Base-by-base conservation (phyloP, 2,797 vertebrate species). In the Poliocrania exsul region DNA sequence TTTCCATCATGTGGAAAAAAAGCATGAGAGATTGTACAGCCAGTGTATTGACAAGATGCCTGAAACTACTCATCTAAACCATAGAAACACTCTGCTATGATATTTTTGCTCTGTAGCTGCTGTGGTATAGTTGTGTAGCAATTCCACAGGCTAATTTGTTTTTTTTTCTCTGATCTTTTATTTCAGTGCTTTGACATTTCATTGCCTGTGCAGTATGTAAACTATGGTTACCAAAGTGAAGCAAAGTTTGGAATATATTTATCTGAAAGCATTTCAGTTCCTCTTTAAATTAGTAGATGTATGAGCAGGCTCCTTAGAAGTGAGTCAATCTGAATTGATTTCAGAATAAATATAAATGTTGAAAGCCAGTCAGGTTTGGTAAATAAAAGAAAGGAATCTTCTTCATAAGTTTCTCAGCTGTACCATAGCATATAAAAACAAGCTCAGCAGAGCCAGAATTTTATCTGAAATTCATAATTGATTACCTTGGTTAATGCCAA, bases 401-500 rank as follows among this genome's bases (percentile, higher is more conserved):
- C 28, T 29, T 91, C 19, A 21, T 12, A 29, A 3, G 4, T 88
- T 92, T 93, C 87, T 92, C 65, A 40, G 71, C 61, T 64, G 16
- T 54, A 54, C 23, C 28, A 16, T 49, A 81, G 49, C 33, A 40
- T 33, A 42, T 13, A 49, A 66, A 93, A 87, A 3, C 14, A 88
- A 90, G 49, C 33, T 17, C 26, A 42, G 25, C 33, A 81, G 67
- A 79, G 70, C 4, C 11, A 77, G 64, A 80, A 71, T 7, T 64
- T 81, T 67, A 19, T 72, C 46, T 82, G 64, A 70, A 93, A 82
- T 87, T 64, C 8, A 5, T 78, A 61, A 51, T 6, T 77, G 26
- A 80, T 90, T 82, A 28, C 54, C 33, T 81, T 92, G 47, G 44
- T 65, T 83, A 44, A 47, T 86, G 35, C 87, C 50, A 88, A 74